These are phyloP conservation scores for Diacarnus erythraeanus DNA, from an alignment of 37 sponge, comb jelly and placozoan species.

Conservation along the genomic window DNA sequence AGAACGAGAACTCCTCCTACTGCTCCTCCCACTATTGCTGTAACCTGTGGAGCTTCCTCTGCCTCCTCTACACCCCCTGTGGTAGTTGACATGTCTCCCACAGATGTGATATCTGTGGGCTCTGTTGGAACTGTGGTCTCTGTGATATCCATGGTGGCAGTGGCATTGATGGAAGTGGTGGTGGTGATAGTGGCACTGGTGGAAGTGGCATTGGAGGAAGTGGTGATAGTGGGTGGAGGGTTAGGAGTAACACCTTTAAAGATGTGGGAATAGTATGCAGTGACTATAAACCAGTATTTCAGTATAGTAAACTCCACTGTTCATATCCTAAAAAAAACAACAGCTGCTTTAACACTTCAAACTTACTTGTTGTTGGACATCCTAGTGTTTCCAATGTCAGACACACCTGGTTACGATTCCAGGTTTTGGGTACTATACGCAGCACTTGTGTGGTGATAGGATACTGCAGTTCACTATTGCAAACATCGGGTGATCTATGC, in stretches of 20 bases:
- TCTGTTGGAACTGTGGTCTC: neutral
- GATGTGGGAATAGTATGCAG: neutral
- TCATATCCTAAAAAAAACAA: too few relatives aligned
- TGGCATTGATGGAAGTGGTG: neutral
- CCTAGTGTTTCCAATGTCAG: slow-evolving; percentile 26
- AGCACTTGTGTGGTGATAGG: slow-evolving; percentile 19
- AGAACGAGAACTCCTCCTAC: too few relatives aligned
- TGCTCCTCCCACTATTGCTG: neutral
- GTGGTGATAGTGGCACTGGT: neutral
- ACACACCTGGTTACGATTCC: slow-evolving; percentile 10
- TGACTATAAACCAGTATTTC: too few relatives aligned
- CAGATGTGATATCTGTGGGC: too few relatives aligned
- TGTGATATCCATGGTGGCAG: neutral
- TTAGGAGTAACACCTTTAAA: neutral
- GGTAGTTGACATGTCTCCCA: too few relatives aligned
- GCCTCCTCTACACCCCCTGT: neutral
- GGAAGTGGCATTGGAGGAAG: too few relatives aligned
- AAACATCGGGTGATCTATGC: neutral
- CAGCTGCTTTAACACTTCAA: too few relatives aligned
- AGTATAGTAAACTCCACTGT: too few relatives aligned
- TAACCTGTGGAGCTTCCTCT: neutral
- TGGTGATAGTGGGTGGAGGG: too few relatives aligned
- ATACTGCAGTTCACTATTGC: neutral
- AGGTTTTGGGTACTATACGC: slow-evolving; percentile 7
- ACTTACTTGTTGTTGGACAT: neutral